These are phyloP conservation scores for Nymphalis io DNA, from an alignment of 1,140 invertebrate genomes.

Conservation along the genomic window DNA sequence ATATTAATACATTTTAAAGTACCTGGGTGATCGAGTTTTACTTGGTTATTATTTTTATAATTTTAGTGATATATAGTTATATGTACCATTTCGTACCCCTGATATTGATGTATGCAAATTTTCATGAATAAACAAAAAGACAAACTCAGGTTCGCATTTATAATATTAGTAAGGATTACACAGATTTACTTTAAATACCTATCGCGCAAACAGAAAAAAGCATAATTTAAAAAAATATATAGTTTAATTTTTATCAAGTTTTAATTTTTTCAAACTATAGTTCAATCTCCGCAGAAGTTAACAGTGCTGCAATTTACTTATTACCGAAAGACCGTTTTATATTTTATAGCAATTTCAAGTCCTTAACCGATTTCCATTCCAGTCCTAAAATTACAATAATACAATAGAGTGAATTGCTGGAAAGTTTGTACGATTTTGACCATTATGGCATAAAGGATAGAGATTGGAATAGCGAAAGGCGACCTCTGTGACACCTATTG, in stretches of 20 bases:
- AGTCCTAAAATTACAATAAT: conserved; percentile 28
- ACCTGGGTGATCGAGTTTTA: too few species aligned
- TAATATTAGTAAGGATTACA: not conserved
- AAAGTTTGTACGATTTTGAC: not conserved
- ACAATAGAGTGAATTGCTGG: conserved; percentile 15
- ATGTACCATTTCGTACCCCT: too few species aligned
- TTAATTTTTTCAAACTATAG: not conserved
- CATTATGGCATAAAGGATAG: conserved; percentile 3
- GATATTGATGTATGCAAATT: too few species aligned
- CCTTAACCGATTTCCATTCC: conserved; percentile 18
- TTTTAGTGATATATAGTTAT: too few species aligned
- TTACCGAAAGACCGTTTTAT: not conserved
- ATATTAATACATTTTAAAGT: too few species aligned
- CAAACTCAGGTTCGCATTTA: not conserved
- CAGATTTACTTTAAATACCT: too few species aligned
- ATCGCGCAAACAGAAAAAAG: too few species aligned
- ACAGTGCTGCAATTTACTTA: conserved; percentile 3
- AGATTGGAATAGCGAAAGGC: conserved; percentile 14
- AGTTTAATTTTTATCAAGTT: too few species aligned
- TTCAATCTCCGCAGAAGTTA: not conserved
- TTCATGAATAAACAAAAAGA: not conserved
- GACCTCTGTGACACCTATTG: conserved; percentile 24
- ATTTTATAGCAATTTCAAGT: conserved; percentile 11
- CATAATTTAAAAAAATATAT: too few species aligned
- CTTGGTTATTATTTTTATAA: too few species aligned